Evolutionary conservation across 2,888 invertebrate genomes (phyloP), one percentile per base, ranked within the genome.

Genomic region (Xanthorhoe designata): DNA sequence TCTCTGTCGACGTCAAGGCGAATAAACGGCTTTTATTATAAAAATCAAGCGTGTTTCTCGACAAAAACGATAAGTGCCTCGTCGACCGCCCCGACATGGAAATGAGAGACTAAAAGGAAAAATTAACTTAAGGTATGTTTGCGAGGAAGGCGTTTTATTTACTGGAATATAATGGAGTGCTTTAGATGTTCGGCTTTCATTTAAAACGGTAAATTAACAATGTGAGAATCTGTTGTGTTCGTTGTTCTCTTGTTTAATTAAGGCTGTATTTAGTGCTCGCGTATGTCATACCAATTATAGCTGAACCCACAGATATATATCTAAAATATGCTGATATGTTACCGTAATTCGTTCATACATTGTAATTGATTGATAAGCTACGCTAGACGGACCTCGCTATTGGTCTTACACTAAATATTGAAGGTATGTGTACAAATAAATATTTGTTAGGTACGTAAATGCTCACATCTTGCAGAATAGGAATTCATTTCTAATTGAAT

Each of bases 1-100:
- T 2, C 53, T 42, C 68, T 68, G 81, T 80, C 80, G 75, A 72
- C 84, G 79, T 80, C 64, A 64, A 64, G 61, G 68, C 81, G 80
- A 71, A 82, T 82, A 82, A 84, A 86, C 84, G 77, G 83, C 80
- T 87, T 87, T 85, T 87, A 84, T 84, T 82, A 86, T 85, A 87
- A 88, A 73, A 90, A 87, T 87, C 85, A 85, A 84, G 82, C 79
- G 77, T 85, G 71, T 71, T 32, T 68, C 51, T 66, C 59, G 58
- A 64, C 70, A 75, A 73, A 69, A 70, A 67, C 61, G 68, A 68
- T 49, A 61, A 74, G 72, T 66, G 70, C 58, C 82, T 80, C 75
- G 80, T 77, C 79, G 77, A 71, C 79, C 78, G 76, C 75, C 81
- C 79, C 72, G 81, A 79, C 79, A 80, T 79, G 82, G 78, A 80